Base-by-base conservation (phyloP, 2,797 vertebrate species). In the Thunnus albacares region DNA sequence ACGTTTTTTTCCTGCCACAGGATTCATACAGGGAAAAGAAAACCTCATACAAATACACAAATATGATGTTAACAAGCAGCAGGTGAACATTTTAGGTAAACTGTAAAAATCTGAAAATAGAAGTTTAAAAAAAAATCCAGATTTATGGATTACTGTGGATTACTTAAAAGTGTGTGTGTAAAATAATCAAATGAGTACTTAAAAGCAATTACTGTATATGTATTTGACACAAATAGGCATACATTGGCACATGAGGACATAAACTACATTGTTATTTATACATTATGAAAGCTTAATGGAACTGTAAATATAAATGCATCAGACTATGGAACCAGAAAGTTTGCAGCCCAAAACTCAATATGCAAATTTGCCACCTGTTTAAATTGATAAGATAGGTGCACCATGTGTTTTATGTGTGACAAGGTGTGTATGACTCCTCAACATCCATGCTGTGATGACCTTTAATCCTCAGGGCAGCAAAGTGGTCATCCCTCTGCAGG, bases 401-500 rank as follows among this genome's bases (percentile, higher is more conserved):
- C 0, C 5, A 12, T 65, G 45, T 24, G 12, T 68, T 11, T 24
- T 71, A 18, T 24, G 38, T 41, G 18, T 33, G 18, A 68, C 33
- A 49, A 9, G 0, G 13, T 20, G 35, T 47, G 8, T 4, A 22
- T 33, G 12, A 5, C 7, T 15, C 59, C 9, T 7, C 30, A 35
- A 63, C 13, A 4, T 59, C 17, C 14, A 38, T 7, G 20, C 3
- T 56, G 33, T 72, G 35, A 3, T 61, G 64, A 59, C 17, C 7
- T 77, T 70, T 68, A 26, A 45, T 61, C 74, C 52, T 28, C 71
- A 95, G 95, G 87, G 82, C 59, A 74, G 49, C 71, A 86, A 45
- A 45, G 85, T 90, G 53, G 74, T 93, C 43, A 11, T 95, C 20
- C 77, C 80, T 12, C 85, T 95, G 74, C 81, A 81, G 55, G 88